Evolutionary conservation across 2,113 vertebrate genomes (phyloP), one percentile per base, ranked within the genome.

Genomic region (Epinephelus lanceolatus): DNA sequence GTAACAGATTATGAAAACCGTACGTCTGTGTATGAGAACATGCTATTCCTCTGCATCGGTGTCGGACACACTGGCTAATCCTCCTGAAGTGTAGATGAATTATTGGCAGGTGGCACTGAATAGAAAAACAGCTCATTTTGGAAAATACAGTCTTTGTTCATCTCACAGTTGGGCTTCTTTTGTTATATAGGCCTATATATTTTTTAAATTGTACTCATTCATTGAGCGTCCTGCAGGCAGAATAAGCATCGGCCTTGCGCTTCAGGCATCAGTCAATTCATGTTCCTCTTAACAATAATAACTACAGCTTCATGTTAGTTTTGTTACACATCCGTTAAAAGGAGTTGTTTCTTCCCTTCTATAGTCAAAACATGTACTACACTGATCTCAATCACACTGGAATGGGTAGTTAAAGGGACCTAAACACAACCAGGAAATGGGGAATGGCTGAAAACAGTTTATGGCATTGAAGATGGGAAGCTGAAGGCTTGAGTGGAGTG

Each of bases 71-170:
- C 30, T 56, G 52, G 27, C 27, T 83, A 88, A 93, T 90, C 90
- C 80, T 61, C 19, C 60, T 88, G 19, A 90, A 90, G 89, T 87
- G 85, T 65, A 85, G 37, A 90, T 90, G 86, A 90, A 76, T 68
- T 67, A 33, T 33, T 33, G 53, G 70, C 71, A 67, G 80, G 71
- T 61, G 89, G 77, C 55, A 42, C 19, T 5, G 59, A 70, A 37
- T 18, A 55, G 57, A 33, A 76, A 68, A 69, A 57, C 21, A 60
- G 7, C 27, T 71, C 12, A 59, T 71, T 76, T 69, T 27, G 47
- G 37, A 66, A 51, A 65, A 81, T 19, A 68, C 37, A 42, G 17
- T 21, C 33, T n/a, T 63, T 76, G 59, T 53, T 78, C 51, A 51
- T 59, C 57, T 10, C 17, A 52, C 23, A 40, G n/a, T 14, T 67